Evolutionary conservation across 2,797 vertebrate genomes (phyloP).

Genomic region (Epinephelus awoara): DNA sequence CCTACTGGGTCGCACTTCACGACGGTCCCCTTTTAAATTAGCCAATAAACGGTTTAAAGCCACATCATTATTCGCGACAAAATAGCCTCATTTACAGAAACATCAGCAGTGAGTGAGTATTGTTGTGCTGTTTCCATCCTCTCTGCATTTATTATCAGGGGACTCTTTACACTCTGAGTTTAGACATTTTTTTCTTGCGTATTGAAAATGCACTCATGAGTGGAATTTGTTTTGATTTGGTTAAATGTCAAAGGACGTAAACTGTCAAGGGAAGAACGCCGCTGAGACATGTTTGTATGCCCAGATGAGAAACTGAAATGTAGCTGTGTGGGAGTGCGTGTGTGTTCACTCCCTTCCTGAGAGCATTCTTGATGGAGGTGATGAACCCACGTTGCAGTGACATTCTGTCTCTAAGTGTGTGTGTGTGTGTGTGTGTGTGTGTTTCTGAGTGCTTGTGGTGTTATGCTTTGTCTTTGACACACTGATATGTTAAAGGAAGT

Average conservation of each 20-base stretch:
- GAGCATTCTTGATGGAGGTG: slow-evolving; percentile 70
- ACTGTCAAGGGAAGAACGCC: slow-evolving; percentile 46
- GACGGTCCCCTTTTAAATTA: slow-evolving; percentile 48
- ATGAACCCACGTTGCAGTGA: slow-evolving; percentile 66
- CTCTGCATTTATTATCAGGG: slow-evolving; percentile 39
- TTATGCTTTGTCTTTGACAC: slow-evolving; percentile 60
- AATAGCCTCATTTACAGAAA: slow-evolving; percentile 63
- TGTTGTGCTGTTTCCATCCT: slow-evolving; percentile 30
- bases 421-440: slow-evolving; percentile 22
- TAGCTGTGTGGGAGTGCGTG: slow-evolving; percentile 35
- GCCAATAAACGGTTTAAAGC: slow-evolving; percentile 58
- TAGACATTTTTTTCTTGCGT: slow-evolving; percentile 31
- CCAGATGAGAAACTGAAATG: slow-evolving; percentile 48
- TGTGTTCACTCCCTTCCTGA: slow-evolving; percentile 46
- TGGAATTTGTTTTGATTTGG: slow-evolving; percentile 75
- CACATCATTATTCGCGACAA: slow-evolving; percentile 64
- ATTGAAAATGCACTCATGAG: slow-evolving; percentile 59
- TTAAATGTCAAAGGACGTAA: slow-evolving; percentile 72
- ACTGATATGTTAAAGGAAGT: slow-evolving; percentile 40
- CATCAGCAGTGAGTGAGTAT: slow-evolving; percentile 27
- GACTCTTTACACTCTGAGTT: slow-evolving; percentile 52
- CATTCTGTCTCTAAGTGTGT: slow-evolving; percentile 26
- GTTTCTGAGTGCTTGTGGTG: slow-evolving; percentile 34
- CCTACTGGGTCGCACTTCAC: slow-evolving; percentile 31
- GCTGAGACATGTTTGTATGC: slow-evolving; percentile 36